phyloP scores from a whole-genome alignment of 2,888 invertebrate genomes.

The Euclidia mi region DNA sequence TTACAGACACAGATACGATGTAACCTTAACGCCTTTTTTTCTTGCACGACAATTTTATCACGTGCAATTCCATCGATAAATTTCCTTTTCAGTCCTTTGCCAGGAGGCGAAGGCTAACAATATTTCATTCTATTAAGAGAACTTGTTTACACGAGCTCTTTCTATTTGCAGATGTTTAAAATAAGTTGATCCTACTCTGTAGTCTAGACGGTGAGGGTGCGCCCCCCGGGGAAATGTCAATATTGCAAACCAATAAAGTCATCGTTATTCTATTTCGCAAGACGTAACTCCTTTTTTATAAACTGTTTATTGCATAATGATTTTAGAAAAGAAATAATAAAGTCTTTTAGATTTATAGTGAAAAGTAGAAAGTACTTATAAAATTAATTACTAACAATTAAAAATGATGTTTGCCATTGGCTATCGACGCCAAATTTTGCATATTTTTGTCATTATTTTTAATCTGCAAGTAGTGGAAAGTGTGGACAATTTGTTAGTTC shows the following conservation, averaged over 20 bases:
- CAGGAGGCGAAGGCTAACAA: constrained; percentile 59
- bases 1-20: constrained; percentile 15
- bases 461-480: constrained; percentile 33
- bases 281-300: constrained; percentile 39
- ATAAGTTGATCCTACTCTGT: constrained; percentile 72
- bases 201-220: constrained; percentile 85
- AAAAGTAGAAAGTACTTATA: constrained; percentile 32
- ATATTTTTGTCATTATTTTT: constrained; percentile 24
- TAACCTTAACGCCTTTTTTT: too few relatives aligned
- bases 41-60: too few relatives aligned
- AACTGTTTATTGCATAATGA: constrained; percentile 25
- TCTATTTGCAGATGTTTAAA: constrained; percentile 67
- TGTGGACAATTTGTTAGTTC: constrained; percentile 21
- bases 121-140: constrained; percentile 57
- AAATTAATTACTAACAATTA: constrained; percentile 28
- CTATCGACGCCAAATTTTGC: constrained; percentile 15
- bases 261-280: constrained; percentile 71
- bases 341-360: constrained; percentile 10
- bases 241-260: constrained; percentile 80
- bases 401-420: constrained; percentile 25
- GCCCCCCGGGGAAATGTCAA: constrained; percentile 73
- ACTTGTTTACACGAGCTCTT: constrained; percentile 68
- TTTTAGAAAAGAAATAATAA: constrained; percentile 4
- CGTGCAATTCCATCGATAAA: constrained; percentile 9
- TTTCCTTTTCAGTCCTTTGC: constrained; percentile 17